These are phyloP conservation scores for Lasioglossum figueresi DNA, from an alignment of 2,888 invertebrate genomes.

Conservation along the genomic window DNA sequence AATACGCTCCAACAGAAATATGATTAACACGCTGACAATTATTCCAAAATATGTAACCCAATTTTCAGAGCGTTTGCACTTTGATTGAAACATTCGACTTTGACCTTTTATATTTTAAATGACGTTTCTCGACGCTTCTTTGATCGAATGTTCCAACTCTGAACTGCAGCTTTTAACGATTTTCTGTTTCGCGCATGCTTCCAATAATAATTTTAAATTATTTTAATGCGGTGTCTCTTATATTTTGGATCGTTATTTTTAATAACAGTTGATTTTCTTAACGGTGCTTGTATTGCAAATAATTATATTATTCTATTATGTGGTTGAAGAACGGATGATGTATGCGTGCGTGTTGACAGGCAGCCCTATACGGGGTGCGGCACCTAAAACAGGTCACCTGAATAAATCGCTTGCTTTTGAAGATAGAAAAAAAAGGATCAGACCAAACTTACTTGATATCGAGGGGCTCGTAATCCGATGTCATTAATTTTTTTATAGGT, in stretches of 20 bases:
- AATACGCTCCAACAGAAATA: background rate
- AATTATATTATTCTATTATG: too few relatives aligned
- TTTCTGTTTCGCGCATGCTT: background rate
- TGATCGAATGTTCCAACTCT: background rate
- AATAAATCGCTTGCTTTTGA: too few relatives aligned
- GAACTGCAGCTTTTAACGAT: background rate
- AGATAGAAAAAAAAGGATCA: too few relatives aligned
- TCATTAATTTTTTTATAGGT: too few relatives aligned
- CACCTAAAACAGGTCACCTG: too few relatives aligned
- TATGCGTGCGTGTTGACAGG: too few relatives aligned
- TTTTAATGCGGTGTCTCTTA: background rate
- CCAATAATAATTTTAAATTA: background rate
- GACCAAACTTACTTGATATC: too few relatives aligned
- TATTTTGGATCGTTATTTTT: background rate
- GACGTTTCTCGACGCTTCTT: background rate
- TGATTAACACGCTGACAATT: background rate
- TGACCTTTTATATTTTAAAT: background rate
- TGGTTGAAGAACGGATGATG: too few relatives aligned
- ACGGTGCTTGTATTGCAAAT: too few relatives aligned
- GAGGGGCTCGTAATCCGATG: too few relatives aligned
- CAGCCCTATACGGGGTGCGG: too few relatives aligned
- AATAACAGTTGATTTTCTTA: too few relatives aligned
- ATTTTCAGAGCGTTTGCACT: background rate
- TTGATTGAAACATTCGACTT: background rate
- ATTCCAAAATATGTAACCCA: background rate